Percentiles rank a stretch among this genome's conserved stretches.
phyloP scores from a whole-genome alignment of 2,888 invertebrate species.

The Polydrusus pterygomalis region DNA sequence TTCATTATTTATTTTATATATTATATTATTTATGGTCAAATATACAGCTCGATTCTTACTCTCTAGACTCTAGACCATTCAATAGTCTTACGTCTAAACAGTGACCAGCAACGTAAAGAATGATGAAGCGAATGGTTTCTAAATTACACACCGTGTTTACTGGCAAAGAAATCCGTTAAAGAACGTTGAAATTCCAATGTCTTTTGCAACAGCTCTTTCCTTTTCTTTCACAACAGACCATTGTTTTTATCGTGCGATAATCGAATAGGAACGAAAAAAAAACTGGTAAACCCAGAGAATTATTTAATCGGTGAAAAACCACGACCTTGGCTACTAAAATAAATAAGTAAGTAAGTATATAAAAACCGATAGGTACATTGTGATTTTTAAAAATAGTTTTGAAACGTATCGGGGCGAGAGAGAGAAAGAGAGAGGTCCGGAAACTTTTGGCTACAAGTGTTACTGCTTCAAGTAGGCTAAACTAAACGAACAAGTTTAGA shows the following conservation, averaged over 20 bases:
- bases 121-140: not conserved
- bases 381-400: not conserved
- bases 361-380: too few species aligned
- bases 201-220: not conserved
- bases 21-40: too few species aligned
- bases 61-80: too few species aligned
- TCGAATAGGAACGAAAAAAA: not conserved
- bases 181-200: slow-evolving; percentile 9
- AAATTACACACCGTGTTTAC: slow-evolving; percentile 23
- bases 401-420: too few species aligned
- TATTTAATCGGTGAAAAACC: not conserved
- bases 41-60: too few species aligned
- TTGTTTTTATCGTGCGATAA: not conserved
- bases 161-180: slow-evolving; percentile 10
- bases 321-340: not conserved
- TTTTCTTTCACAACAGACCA: not conserved
- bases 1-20: too few species aligned
- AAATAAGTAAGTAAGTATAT: too few species aligned
- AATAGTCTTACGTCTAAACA: not conserved
- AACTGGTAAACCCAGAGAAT: not conserved
- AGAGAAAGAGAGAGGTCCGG: too few species aligned
- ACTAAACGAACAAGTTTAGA: too few species aligned
- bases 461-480: too few species aligned
- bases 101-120: not conserved
- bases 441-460: not conserved